phyloP scores from a whole-genome alignment of 1,140 invertebrate species.

The Atta texana region DNA sequence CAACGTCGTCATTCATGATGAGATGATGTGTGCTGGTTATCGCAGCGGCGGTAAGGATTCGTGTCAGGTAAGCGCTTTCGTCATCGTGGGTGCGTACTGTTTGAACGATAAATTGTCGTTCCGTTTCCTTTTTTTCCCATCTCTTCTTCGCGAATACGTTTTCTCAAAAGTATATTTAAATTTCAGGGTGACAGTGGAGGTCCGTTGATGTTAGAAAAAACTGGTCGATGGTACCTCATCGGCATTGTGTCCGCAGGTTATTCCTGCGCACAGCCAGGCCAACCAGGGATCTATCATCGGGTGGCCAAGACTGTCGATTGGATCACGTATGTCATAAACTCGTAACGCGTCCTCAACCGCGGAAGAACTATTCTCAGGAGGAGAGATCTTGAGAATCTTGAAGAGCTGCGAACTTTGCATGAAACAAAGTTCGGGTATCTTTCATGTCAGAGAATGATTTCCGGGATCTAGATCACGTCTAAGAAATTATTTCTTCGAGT shows the following conservation, averaged over 20 bases:
- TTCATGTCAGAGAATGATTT: background rate
- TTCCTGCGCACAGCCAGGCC: slow-evolving; percentile 95
- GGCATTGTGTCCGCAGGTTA: slow-evolving; percentile 97
- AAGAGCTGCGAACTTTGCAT: slow-evolving; percentile 59
- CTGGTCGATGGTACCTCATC: slow-evolving; percentile 94
- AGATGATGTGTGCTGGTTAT: slow-evolving; percentile 99
- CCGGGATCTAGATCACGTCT: background rate
- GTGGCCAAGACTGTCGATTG: slow-evolving; percentile 97
- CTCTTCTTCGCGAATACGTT: no score
- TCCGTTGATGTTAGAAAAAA: slow-evolving; percentile 94
- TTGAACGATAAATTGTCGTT: slow-evolving; percentile 43
- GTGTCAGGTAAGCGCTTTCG: slow-evolving; percentile 88
- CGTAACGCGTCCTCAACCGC: slow-evolving; percentile 72
- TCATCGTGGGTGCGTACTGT: slow-evolving; percentile 45
- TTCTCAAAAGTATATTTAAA: background rate
- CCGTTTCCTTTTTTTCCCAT: background rate
- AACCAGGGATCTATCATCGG: slow-evolving; percentile 97
- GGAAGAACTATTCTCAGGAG: background rate
- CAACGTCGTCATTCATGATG: slow-evolving; percentile 97
- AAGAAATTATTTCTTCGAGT: background rate
- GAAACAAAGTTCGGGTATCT: slow-evolving; percentile 67
- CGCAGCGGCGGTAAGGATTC: slow-evolving; percentile 95
- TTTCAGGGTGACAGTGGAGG: slow-evolving; percentile 95
- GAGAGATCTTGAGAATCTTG: background rate
- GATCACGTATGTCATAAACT: slow-evolving; percentile 89